Percentiles rank a stretch among this genome's conserved stretches.
Conservation (phyloP, 2,888 invertebrate species). For the Temnothorax rugatulus region DNA sequence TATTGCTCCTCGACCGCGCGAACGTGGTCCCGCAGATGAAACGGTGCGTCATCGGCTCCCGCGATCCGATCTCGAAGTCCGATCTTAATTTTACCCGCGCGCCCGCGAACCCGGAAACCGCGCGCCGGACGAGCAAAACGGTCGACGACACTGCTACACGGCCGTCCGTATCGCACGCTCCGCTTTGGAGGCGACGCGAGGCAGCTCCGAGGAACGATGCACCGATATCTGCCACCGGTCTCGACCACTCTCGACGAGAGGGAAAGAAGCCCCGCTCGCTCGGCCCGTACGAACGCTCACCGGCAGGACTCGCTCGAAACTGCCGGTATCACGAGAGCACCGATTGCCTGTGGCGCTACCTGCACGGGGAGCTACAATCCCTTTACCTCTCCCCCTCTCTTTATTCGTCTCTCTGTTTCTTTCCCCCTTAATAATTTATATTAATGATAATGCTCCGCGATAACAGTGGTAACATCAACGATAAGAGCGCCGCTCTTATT, state of each 20-base stretch:
- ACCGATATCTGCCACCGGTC: slow-evolving; percentile 38
- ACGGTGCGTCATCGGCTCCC: slow-evolving; percentile 25
- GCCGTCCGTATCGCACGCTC: slow-evolving; percentile 24
- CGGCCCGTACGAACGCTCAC: slow-evolving; percentile 58
- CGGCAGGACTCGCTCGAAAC: slow-evolving; percentile 75
- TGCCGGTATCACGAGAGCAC: slow-evolving; percentile 63
- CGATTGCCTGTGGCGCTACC: slow-evolving; percentile 63
- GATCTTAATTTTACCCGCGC: slow-evolving; percentile 6
- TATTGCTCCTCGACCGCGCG: slow-evolving; percentile 4
- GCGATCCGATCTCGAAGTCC: slow-evolving; percentile 2
- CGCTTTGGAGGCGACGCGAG: slow-evolving; percentile 12
- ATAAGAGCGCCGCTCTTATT: not conserved
- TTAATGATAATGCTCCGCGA: not conserved
- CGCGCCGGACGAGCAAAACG: slow-evolving; percentile 54
- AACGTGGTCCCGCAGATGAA: slow-evolving; percentile 6
- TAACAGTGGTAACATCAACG: not conserved
- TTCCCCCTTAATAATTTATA: slow-evolving; percentile 7
- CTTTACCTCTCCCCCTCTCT: slow-evolving; percentile 32
- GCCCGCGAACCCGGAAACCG: slow-evolving; percentile 36
- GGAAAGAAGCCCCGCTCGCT: slow-evolving; percentile 48
- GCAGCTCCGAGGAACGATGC: slow-evolving; percentile 13
- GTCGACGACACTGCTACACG: not conserved
- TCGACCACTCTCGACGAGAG: slow-evolving; percentile 22
- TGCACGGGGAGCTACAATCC: slow-evolving; percentile 54
- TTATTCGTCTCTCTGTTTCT: not conserved